Evolutionary conservation across 1,140 invertebrate genomes (phyloP).

Genomic region (Tetramorium alpestre): DNA sequence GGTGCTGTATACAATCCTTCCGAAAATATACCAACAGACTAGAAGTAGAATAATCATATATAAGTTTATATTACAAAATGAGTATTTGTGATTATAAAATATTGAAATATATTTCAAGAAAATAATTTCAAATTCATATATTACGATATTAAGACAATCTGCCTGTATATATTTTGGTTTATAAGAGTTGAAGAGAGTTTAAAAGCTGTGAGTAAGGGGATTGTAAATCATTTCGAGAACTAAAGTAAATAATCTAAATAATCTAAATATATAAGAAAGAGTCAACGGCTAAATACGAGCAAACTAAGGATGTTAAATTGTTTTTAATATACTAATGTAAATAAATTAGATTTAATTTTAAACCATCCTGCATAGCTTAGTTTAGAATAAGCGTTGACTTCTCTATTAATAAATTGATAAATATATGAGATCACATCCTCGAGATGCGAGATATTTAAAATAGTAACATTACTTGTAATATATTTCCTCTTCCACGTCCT

Average conservation of each 20-base stretch:
- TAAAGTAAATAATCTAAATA: no score
- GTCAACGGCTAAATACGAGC: no score
- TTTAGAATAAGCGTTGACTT: no score
- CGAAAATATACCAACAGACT: conserved; percentile 83
- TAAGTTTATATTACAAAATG: neutral
- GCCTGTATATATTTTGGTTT: neutral
- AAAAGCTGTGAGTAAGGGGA: neutral
- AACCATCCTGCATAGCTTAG: no score
- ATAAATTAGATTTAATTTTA: no score
- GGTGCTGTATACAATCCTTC: conserved; percentile 75
- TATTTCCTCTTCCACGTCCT: conserved; percentile 60
- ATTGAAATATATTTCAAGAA: neutral
- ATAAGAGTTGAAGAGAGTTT: neutral
- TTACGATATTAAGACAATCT: neutral
- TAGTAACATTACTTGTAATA: conserved; percentile 77
- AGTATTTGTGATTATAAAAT: neutral
- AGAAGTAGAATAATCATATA: conserved; percentile 54
- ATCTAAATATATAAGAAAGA: no score
- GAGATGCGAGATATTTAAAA: neutral
- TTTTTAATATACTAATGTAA: no score
- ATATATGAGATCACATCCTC: neutral
- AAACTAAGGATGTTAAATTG: no score
- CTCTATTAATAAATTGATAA: no score
- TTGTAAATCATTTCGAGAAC: neutral
- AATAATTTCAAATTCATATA: neutral